Percentiles rank a stretch among this genome's conserved stretches.
phyloP scores from a whole-genome alignment of 2,888 invertebrate genomes.

The Dryobotodes eremita region DNA sequence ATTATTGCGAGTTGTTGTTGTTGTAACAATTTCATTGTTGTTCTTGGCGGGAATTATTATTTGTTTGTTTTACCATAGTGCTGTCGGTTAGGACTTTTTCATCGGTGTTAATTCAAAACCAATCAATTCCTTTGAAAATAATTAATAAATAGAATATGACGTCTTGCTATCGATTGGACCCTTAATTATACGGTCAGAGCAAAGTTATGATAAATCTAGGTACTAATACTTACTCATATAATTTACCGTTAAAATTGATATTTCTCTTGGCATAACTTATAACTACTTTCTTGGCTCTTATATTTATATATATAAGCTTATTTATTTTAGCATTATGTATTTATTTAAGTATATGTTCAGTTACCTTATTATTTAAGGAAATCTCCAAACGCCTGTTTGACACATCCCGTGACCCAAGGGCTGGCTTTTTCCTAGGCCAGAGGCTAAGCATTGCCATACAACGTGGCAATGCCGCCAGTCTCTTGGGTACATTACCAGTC shows the following conservation, averaged over 20 bases:
- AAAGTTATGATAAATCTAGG: neutral
- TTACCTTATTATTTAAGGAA: no score
- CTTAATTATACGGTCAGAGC: neutral
- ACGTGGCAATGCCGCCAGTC: no score
- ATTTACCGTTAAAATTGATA: neutral
- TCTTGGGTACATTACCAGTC: no score
- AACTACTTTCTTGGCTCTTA: no score
- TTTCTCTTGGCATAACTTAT: neutral
- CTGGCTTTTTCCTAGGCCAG: no score
- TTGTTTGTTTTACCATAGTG: neutral
- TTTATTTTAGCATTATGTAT: no score
- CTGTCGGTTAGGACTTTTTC: neutral
- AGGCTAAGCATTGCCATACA: no score
- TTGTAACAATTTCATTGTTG: conserved; percentile 22
- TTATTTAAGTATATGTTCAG: no score
- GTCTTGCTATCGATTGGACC: neutral
- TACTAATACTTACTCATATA: neutral
- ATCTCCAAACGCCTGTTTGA: no score
- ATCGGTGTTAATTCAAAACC: neutral
- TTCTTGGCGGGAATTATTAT: neutral
- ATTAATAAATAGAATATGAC: neutral
- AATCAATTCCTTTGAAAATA: no score
- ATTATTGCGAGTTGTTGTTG: conserved; percentile 16
- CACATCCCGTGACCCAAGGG: no score
- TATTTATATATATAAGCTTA: no score